A percentile compares a stretch with the other conserved stretches of the same genome.
phyloP scores from a whole-genome alignment of 2,888 invertebrate genomes.

The Tipula unca region DNA sequence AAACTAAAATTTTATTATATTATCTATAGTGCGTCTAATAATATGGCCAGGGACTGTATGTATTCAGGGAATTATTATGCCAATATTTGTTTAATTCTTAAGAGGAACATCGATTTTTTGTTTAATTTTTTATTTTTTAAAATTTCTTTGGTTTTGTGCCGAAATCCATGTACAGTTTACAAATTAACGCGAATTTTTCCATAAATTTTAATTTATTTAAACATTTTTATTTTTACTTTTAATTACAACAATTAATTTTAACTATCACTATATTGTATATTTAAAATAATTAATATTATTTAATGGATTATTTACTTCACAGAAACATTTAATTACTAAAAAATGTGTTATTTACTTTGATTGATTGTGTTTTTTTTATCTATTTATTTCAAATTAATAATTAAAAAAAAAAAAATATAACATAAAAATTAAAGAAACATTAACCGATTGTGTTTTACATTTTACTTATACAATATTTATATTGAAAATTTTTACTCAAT shows the following conservation, averaged over 20 bases:
- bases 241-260: background rate
- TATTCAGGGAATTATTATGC: background rate
- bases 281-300: background rate
- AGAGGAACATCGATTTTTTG: background rate
- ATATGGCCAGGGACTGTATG: no score
- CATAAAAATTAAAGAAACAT: background rate
- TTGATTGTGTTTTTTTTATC: background rate
- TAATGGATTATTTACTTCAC: background rate
- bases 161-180: background rate
- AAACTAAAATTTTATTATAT: no score
- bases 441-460: background rate
- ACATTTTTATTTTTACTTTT: background rate
- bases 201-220: background rate
- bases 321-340: background rate
- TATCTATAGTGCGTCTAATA: no score
- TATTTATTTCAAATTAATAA: background rate
- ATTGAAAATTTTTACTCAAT: background rate
- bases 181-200: background rate
- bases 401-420: background rate
- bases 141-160: background rate
- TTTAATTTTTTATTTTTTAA: background rate
- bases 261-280: background rate
- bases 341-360: background rate
- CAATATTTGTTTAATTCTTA: background rate
- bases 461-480: background rate